phyloP scores from a whole-genome alignment of 2,888 invertebrate species.

The Patella depressa region DNA sequence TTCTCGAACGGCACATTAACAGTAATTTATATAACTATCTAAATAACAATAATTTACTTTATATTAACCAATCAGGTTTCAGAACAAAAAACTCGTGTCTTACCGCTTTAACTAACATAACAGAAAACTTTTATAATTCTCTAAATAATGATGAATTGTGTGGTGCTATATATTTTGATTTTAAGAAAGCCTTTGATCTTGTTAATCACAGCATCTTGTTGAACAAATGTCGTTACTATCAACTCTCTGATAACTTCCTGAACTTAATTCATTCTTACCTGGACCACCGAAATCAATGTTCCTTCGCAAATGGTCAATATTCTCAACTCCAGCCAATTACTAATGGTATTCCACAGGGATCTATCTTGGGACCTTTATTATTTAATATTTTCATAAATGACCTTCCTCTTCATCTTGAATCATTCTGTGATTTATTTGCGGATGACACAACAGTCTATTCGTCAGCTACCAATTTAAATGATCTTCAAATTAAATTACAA shows the following conservation, averaged over 20 bases:
- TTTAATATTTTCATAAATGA: background rate
- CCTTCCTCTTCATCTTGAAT: background rate
- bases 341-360: background rate
- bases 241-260: background rate
- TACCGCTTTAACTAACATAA: background rate
- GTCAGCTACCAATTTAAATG: background rate
- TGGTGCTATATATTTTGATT: background rate
- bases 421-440: background rate
- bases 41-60: conserved; percentile 5
- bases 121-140: background rate
- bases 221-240: background rate
- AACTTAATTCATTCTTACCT: background rate
- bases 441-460: conserved; percentile 2
- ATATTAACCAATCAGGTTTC: background rate
- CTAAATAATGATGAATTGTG: background rate
- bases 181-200: background rate
- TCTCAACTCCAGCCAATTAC: background rate
- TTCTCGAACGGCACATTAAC: background rate
- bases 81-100: background rate
- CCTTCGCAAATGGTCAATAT: background rate
- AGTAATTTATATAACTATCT: background rate
- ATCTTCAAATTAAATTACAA: background rate
- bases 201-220: background rate
- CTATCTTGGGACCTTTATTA: background rate
- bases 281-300: background rate